phyloP scores from a whole-genome alignment of 2,888 invertebrate genomes.

The Nudaria mundana region DNA sequence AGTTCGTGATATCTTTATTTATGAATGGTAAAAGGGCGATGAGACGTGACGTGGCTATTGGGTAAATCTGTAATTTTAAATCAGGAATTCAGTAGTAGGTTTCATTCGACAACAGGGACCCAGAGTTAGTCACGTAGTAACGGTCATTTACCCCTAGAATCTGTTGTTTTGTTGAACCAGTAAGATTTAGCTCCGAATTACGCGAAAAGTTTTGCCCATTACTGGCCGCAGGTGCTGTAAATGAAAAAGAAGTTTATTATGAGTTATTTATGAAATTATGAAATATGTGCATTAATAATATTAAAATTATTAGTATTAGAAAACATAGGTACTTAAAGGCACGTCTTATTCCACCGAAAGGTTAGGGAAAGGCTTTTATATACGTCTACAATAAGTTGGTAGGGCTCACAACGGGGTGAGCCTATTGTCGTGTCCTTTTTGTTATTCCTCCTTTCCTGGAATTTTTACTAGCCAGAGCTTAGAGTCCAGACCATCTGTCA shows the following conservation, averaged over 20 bases:
- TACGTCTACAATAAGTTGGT: too few relatives aligned
- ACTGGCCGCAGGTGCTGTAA: background rate
- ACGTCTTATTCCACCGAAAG: too few relatives aligned
- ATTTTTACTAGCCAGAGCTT: too few relatives aligned
- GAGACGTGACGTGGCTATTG: slow-evolving; percentile 1
- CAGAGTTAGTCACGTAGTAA: slow-evolving; percentile 25
- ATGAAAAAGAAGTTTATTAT: background rate
- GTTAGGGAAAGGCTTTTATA: too few relatives aligned
- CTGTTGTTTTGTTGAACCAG: slow-evolving; percentile 13
- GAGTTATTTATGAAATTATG: too few relatives aligned
- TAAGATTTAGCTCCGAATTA: slow-evolving; percentile 3
- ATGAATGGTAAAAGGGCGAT: background rate
- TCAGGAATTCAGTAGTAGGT: slow-evolving; percentile 8
- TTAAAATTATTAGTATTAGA: too few relatives aligned
- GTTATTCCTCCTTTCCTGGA: too few relatives aligned
- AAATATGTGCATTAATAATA: too few relatives aligned
- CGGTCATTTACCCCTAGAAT: slow-evolving; percentile 15
- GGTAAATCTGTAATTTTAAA: slow-evolving; percentile 5
- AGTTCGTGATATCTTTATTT: slow-evolving; percentile 1
- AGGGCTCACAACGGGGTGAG: too few relatives aligned
- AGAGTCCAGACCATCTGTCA: too few relatives aligned
- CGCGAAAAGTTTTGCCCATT: background rate
- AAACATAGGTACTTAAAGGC: too few relatives aligned
- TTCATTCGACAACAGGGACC: slow-evolving; percentile 13
- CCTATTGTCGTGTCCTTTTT: too few relatives aligned